Evolutionary conservation across 2,888 invertebrate genomes (phyloP), one percentile per base, ranked within the genome.

Genomic region (Griposia aprilina): DNA sequence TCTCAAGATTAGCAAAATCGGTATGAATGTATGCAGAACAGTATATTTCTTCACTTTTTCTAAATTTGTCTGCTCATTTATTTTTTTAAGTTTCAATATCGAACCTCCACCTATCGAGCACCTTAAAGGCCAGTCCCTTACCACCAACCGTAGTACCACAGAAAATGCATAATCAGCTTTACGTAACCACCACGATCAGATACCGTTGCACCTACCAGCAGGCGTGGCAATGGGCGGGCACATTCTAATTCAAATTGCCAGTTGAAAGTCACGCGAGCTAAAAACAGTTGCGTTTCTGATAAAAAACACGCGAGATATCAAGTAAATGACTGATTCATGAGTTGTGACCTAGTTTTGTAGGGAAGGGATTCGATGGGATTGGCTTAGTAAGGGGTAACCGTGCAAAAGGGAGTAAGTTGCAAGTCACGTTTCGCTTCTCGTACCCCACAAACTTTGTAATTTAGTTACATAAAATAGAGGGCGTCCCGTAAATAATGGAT

Each of bases 201-300:
- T 95, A 95, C 89, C 78, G 89, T 86, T 91, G 91, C 85, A 84
- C 92, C 93, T 92, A 93, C 92, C 90, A 86, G 91, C 91, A 92
- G 96, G 96, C 96, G 96, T 92, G 92, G 80, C 91, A 67, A 80
- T 82, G 93, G 96, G 95, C 95, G 95, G 93, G 92, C 90, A 92
- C 91, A 93, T 93, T 95, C 96, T 94, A 95, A 96, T 96, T 94
- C 93, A 94, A 96, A 96, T 95, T 94, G 92, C 94, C 92, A 92
- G 94, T 93, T 94, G 92, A 93, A 88, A 84, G 90, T 90, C 94
- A 94, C 94, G 94, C 93, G 90, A 94, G 92, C 92, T 92, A 93
- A 82, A 71, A 83, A 83, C 82, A 86, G 93, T 92, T 94, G 94
- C 94, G 89, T 84, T 86, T 78, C 63, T 74, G 76, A 80, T 93